Evolutionary conservation across 1,140 invertebrate genomes (phyloP).

Genomic region (Dendroctonus valens): DNA sequence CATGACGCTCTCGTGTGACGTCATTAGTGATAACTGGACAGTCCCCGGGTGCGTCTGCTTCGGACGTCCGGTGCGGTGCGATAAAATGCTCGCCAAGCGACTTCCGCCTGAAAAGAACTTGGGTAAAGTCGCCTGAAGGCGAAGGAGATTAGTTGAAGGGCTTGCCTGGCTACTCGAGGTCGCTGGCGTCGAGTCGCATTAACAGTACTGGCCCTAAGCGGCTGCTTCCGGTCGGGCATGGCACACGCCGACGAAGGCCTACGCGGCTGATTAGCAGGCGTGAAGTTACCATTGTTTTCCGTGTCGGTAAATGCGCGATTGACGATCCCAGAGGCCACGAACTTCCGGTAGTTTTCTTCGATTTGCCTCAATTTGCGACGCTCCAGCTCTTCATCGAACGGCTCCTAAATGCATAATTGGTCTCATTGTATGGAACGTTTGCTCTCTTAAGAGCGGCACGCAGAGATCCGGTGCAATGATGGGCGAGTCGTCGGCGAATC

Average conservation of each 20-base stretch:
- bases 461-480: too few species aligned
- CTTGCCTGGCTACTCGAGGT: conserved; percentile 28
- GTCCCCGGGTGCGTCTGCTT: conserved; percentile 18
- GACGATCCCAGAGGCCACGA: conserved; percentile 36
- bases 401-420: not conserved
- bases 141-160: not conserved
- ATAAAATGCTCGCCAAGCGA: conserved; percentile 17
- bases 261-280: conserved; percentile 15
- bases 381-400: conserved; percentile 33
- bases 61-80: conserved; percentile 20
- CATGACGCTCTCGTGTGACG: conserved; percentile 34
- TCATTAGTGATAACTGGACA: conserved; percentile 25
- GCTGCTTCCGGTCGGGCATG: conserved; percentile 25
- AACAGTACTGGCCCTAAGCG: conserved; percentile 32
- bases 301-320: conserved; percentile 38
- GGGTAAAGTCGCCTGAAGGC: not conserved
- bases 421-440: too few species aligned
- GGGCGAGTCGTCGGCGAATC: too few species aligned
- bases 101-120: conserved; percentile 21
- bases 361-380: conserved; percentile 37
- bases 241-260: conserved; percentile 39
- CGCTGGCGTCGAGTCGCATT: conserved; percentile 28
- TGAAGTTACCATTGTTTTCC: conserved; percentile 28
- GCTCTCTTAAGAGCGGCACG: too few species aligned
- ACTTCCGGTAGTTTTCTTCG: conserved; percentile 42